Percentiles rank a stretch among this genome's conserved stretches.
phyloP scores from a whole-genome alignment of 1,140 invertebrate species.

The Bombus difficillimus region DNA sequence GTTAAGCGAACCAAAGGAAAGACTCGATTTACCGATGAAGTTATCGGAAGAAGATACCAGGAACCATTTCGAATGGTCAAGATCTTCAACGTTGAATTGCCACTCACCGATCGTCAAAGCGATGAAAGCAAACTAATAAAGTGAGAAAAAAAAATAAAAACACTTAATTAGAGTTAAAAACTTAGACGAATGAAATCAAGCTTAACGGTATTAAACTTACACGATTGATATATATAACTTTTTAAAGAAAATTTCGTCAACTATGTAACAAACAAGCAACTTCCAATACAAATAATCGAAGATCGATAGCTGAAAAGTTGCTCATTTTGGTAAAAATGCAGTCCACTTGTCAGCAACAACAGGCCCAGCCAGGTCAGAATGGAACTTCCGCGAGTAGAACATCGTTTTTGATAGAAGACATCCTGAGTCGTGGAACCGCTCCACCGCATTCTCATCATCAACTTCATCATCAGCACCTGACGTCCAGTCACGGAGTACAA shows the following conservation, averaged over 20 bases:
- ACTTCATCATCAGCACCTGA: slow-evolving; percentile 72
- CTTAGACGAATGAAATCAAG: too few species aligned
- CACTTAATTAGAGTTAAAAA: neutral
- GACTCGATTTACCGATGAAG: neutral
- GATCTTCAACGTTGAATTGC: neutral
- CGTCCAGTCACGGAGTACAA: slow-evolving; percentile 76
- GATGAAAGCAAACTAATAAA: neutral
- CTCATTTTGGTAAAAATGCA: slow-evolving; percentile 70
- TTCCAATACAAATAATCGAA: neutral
- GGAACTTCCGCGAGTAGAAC: slow-evolving; percentile 81
- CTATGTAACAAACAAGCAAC: slow-evolving; percentile 38
- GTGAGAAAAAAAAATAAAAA: neutral
- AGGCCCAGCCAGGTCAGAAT: slow-evolving; percentile 75
- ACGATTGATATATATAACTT: neutral
- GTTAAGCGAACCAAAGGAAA: neutral
- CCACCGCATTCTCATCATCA: slow-evolving; percentile 73
- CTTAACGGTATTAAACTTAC: too few species aligned
- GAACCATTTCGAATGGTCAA: neutral
- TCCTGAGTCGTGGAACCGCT: slow-evolving; percentile 86
- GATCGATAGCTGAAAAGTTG: neutral
- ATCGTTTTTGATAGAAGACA: slow-evolving; percentile 92
- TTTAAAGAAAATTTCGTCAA: neutral
- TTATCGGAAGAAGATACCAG: neutral
- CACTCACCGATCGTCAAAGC: neutral
- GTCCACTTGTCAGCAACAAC: slow-evolving; percentile 79